These are phyloP conservation scores for Malurus splendens DNA, from an alignment of 2,797 vertebrate genomes.

Conservation along the genomic window DNA sequence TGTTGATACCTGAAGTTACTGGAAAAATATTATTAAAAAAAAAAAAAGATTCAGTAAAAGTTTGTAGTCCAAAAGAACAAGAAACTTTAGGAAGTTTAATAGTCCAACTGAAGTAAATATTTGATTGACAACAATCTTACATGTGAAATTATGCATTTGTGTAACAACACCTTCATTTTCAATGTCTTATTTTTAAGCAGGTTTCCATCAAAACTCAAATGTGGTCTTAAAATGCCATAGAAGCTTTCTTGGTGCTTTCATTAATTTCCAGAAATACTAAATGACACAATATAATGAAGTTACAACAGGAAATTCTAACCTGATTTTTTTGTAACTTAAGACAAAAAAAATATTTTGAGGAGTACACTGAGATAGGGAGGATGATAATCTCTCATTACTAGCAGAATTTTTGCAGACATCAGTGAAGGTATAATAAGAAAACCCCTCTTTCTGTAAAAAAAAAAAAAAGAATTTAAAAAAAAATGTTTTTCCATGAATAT, in stretches of 20 bases:
- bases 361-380: neutral
- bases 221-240: neutral
- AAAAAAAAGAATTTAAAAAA: neutral
- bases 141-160: neutral
- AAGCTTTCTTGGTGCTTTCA: neutral
- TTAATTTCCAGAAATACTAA: neutral
- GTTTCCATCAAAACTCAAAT: neutral
- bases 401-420: neutral
- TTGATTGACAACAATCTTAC: neutral
- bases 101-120: neutral
- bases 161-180: neutral
- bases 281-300: neutral
- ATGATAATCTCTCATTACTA: neutral
- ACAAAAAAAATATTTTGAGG: neutral
- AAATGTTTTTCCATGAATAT: slow-evolving; percentile 41
- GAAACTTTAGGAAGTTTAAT: neutral
- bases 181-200: neutral
- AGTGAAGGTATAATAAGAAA: neutral
- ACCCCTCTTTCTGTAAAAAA: neutral
- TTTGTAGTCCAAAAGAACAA: neutral
- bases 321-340: neutral
- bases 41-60: neutral
- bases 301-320: neutral
- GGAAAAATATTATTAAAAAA: neutral
- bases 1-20: neutral